Base-by-base conservation (phyloP, 2,797 vertebrate genomes). In the Pseudomugil gertrudae region DNA sequence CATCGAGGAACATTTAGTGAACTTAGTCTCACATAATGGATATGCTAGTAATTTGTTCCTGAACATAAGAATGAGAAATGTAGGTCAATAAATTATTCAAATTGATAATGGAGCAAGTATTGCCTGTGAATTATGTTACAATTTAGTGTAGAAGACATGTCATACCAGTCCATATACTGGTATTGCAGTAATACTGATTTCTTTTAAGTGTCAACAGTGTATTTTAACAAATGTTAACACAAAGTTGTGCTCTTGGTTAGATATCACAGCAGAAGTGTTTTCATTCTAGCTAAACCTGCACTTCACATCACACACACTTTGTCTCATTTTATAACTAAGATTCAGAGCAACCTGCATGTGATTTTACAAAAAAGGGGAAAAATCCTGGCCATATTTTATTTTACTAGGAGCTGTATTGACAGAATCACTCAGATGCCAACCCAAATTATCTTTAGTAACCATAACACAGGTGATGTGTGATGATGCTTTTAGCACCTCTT, bases 21-120 rank as follows among this genome's bases (percentile, higher is more conserved):
- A 15, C 47, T 66, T 36, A 17, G 50, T 59, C 36, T 32, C 17
- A 56, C 56, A 45, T 55, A 63, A 74, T 75, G 52, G 30, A 47
- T 21, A 57, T 63, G 52, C 67, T 36, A 52, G 35, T 57, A 23
- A 7, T 57, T 32, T 75, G 38, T 80, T 83, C 45, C 59, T 72
- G 61, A 52, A 72, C 61, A 52, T 66, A 69, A 76, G 60, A 71
- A 53, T 60, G 29, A 4, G 4, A 57, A 66, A 68, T 84, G 57
- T 83, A 73, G 75, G 78, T 79, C 80, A 84, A 78, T 90, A 79
- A 86, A 89, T 87, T 78, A 88, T 90, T 79, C 63, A 86, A 72
- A 36, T 30, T 8, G 55, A 27, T 58, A 77, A 76, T 72, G 70
- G 65, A 66, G 51, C 43, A 67, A 66, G 50, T 63, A 61, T 80